Conservation (phyloP, 2,888 invertebrate species). For the Frankliniella intonsa region DNA sequence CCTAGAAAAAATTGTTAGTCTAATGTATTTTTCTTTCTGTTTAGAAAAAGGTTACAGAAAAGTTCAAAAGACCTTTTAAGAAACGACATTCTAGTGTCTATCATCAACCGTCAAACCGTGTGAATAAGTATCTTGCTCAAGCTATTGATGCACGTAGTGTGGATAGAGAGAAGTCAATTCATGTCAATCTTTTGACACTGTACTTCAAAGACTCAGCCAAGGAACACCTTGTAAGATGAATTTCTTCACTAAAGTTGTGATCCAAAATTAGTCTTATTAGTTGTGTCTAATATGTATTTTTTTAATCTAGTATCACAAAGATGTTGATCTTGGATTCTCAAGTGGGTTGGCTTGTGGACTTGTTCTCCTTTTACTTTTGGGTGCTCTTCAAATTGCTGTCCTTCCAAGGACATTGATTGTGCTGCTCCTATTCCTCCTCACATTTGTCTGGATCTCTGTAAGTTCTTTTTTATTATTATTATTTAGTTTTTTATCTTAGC, state of each 20-base stretch:
- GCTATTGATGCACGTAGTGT: constrained; percentile 87
- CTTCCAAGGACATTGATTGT: constrained; percentile 80
- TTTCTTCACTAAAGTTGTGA: constrained; percentile 29
- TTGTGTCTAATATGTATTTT: constrained; percentile 12
- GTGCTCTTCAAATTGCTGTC: constrained; percentile 73
- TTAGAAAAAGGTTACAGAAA: constrained; percentile 79
- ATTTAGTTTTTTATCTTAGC: neutral
- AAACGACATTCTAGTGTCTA: constrained; percentile 82
- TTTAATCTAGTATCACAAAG: constrained; percentile 69
- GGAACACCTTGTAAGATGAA: constrained; percentile 64
- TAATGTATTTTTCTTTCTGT: constrained; percentile 28
- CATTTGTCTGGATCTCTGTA: constrained; percentile 83
- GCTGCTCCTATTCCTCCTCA: constrained; percentile 76
- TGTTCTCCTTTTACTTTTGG: constrained; percentile 66
- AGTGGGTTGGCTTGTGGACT: constrained; percentile 75
- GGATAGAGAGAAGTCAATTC: constrained; percentile 82
- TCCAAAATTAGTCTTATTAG: constrained; percentile 20
- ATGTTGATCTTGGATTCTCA: constrained; percentile 79
- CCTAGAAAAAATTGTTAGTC: neutral
- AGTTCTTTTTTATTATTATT: constrained; percentile 32
- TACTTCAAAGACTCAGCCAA: constrained; percentile 80
- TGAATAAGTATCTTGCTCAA: constrained; percentile 86
- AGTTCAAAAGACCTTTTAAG: constrained; percentile 81
- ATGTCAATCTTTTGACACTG: constrained; percentile 78
- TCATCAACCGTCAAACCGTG: constrained; percentile 84